Conservation (phyloP, 2,888 invertebrate species). For the Leptopilina syphax region DNA sequence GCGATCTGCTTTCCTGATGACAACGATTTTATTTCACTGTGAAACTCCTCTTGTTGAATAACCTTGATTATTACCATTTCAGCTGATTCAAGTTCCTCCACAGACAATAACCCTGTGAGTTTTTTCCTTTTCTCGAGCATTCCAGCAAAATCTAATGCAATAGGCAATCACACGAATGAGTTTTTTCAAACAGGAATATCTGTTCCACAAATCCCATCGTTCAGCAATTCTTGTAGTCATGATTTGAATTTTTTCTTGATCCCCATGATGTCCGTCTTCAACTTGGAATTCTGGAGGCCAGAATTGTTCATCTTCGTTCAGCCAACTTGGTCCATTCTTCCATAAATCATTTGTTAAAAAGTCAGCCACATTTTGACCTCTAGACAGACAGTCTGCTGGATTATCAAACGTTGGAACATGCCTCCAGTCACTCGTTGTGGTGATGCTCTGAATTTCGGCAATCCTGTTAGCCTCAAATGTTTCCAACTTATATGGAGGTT, state of each 20-base stretch:
- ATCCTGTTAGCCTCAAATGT: too few species aligned
- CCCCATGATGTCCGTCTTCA: too few species aligned
- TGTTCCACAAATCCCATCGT: too few species aligned
- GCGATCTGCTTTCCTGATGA: not conserved
- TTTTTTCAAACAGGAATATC: too few species aligned
- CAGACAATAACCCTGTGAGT: too few species aligned
- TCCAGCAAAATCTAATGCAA: too few species aligned
- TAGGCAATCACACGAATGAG: too few species aligned
- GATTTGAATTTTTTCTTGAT: too few species aligned
- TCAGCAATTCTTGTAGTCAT: too few species aligned
- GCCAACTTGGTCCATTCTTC: constrained; percentile 48
- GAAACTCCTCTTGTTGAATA: not conserved
- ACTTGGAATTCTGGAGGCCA: not conserved
- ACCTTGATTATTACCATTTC: not conserved
- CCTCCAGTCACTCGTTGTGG: constrained; percentile 50
- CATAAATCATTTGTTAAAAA: constrained; percentile 44
- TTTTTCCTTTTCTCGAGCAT: too few species aligned
- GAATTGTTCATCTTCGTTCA: not conserved
- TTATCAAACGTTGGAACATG: constrained; percentile 50
- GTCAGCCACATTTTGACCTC: constrained; percentile 41
- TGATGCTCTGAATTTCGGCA: too few species aligned
- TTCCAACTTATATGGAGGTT: too few species aligned
- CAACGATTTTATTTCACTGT: not conserved
- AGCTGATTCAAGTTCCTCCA: not conserved
- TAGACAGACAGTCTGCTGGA: constrained; percentile 53